Evolutionary conservation across 2,797 vertebrate genomes (phyloP).

Genomic region (Monodelphis domestica): DNA sequence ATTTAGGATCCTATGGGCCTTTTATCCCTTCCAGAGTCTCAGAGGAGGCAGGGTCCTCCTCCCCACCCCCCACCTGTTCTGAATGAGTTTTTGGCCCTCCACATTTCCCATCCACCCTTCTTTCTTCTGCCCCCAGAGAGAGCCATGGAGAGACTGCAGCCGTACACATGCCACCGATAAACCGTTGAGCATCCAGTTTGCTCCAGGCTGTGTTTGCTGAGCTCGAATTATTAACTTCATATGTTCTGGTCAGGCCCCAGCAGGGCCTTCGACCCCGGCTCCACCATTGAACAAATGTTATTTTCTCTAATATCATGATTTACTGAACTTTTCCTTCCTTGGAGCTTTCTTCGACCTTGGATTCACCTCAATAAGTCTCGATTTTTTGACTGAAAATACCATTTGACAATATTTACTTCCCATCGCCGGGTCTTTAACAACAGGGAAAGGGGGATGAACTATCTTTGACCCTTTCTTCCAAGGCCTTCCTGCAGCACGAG

Average conservation of each 20-base stretch:
- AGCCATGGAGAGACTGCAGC: neutral
- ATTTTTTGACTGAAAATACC: slow-evolving; percentile 82
- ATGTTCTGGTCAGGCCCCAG: neutral
- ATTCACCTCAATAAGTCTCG: slow-evolving; percentile 83
- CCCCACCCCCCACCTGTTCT: neutral
- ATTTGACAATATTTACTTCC: slow-evolving; percentile 81
- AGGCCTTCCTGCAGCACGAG: slow-evolving; percentile 29
- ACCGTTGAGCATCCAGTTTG: neutral
- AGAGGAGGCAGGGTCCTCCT: neutral
- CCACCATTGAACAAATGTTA: slow-evolving; percentile 73
- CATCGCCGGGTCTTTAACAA: slow-evolving; percentile 74
- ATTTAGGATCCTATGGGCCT: neutral
- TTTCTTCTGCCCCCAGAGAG: neutral
- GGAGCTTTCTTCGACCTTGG: slow-evolving; percentile 76
- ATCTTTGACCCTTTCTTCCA: slow-evolving; percentile 72
- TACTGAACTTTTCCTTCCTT: slow-evolving; percentile 66
- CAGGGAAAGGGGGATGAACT: slow-evolving; percentile 65
- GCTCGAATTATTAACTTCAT: neutral
- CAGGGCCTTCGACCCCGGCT: neutral
- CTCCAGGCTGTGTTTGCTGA: neutral
- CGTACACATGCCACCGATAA: neutral
- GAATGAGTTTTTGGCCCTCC: neutral
- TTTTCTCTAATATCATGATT: slow-evolving; percentile 72
- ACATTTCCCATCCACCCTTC: neutral
- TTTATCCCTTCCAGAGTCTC: neutral